phyloP scores from a whole-genome alignment of 2,888 invertebrate species.

The Drosophila demipolita region DNA sequence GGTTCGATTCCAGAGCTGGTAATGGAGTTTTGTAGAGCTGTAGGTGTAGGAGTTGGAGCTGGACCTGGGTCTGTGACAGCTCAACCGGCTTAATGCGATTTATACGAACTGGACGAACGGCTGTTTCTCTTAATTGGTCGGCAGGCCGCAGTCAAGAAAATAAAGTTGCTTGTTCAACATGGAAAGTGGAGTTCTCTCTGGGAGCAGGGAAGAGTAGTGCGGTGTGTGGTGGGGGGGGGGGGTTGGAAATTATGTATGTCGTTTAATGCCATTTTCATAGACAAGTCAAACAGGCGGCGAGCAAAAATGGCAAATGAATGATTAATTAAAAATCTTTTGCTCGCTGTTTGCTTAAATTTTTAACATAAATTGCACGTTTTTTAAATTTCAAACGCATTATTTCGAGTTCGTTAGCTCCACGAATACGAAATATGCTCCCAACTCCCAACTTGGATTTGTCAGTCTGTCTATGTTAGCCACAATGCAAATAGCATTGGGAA shows the following conservation, averaged over 20 bases:
- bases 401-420: slow-evolving; percentile 84
- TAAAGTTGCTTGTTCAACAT: slow-evolving; percentile 69
- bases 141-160: slow-evolving; percentile 76
- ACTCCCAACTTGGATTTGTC: not conserved
- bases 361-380: slow-evolving; percentile 78
- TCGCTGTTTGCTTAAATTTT: slow-evolving; percentile 71
- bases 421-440: slow-evolving; percentile 75
- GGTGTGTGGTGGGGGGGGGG: not conserved
- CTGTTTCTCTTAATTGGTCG: slow-evolving; percentile 75
- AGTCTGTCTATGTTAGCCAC: slow-evolving; percentile 58
- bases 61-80: slow-evolving; percentile 44
- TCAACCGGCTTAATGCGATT: slow-evolving; percentile 75
- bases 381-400: slow-evolving; percentile 84
- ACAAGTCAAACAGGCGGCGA: slow-evolving; percentile 66
- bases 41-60: not conserved
- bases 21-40: slow-evolving; percentile 1
- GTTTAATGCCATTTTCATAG: slow-evolving; percentile 82
- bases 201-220: too few species aligned
- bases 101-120: slow-evolving; percentile 71
- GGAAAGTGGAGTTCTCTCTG: slow-evolving; percentile 36
- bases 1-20: not conserved
- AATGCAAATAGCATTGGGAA: slow-evolving; percentile 70
- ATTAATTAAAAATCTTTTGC: slow-evolving; percentile 66
- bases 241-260: slow-evolving; percentile 15
- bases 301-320: slow-evolving; percentile 66